phyloP scores from a whole-genome alignment of 2,797 vertebrate genomes.

The Macrochelys suwanniensis region DNA sequence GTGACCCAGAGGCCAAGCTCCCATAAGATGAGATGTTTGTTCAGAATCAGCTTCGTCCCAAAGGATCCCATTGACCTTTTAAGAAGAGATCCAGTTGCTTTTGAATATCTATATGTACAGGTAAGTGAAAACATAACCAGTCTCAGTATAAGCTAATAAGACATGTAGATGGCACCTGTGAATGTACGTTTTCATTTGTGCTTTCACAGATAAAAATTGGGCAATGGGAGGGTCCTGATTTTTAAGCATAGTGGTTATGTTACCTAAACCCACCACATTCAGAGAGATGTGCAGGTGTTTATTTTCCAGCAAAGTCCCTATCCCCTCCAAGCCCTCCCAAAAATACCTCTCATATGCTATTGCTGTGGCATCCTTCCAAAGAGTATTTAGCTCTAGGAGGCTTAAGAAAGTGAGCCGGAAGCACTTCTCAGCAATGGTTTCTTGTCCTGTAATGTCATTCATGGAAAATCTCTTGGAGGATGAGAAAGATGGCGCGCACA shows the following conservation, averaged over 20 bases:
- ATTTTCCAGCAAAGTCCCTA: slow-evolving; percentile 18
- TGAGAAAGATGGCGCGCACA: neutral
- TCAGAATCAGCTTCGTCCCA: slow-evolving; percentile 97
- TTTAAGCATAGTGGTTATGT: slow-evolving; percentile 11
- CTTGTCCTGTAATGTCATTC: slow-evolving; percentile 11
- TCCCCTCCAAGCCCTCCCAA: slow-evolving; percentile 38
- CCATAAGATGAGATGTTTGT: slow-evolving; percentile 99
- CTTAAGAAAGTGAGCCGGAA: slow-evolving; percentile 5
- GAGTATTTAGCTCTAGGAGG: slow-evolving; percentile 44
- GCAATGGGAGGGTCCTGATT: neutral
- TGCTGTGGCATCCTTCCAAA: slow-evolving; percentile 60
- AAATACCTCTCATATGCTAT: neutral
- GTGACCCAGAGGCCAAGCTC: slow-evolving; percentile 97
- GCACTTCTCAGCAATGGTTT: slow-evolving; percentile 34
- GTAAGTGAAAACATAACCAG: slow-evolving; percentile 77
- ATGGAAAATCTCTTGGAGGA: neutral
- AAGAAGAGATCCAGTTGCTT: slow-evolving; percentile 94
- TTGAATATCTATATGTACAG: slow-evolving; percentile 99
- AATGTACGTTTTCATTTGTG: neutral
- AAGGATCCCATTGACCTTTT: slow-evolving; percentile 98
- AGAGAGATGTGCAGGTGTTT: slow-evolving; percentile 32
- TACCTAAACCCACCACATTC: neutral
- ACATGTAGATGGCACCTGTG: neutral
- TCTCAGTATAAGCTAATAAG: neutral
- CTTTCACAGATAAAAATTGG: neutral